Conservation (phyloP, 1,140 invertebrate genomes). For the Hyposmocoma kahamanoa region DNA sequence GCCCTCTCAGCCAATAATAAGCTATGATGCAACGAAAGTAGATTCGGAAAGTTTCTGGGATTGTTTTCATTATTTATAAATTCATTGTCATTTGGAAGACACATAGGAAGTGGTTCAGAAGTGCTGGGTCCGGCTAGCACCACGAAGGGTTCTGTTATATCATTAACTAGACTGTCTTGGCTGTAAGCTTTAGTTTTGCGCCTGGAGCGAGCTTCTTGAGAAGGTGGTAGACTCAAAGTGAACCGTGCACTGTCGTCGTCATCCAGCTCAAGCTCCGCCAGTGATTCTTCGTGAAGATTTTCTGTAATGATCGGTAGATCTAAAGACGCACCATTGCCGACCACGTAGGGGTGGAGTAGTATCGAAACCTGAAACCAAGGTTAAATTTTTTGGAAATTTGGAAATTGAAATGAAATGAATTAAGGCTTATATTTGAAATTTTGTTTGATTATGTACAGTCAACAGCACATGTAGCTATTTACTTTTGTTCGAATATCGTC, state of each 20-base stretch:
- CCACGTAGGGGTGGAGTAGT: slow-evolving; percentile 41
- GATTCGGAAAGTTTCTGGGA: slow-evolving; percentile 10
- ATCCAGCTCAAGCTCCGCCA: slow-evolving; percentile 22
- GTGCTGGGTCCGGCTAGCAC: slow-evolving; percentile 29
- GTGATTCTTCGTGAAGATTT: slow-evolving; percentile 34
- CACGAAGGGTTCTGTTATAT: slow-evolving; percentile 15
- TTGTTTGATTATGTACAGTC: no score
- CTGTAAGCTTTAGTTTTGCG: slow-evolving; percentile 37
- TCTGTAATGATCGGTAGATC: slow-evolving; percentile 45
- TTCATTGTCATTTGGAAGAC: slow-evolving; percentile 15
- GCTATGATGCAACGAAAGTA: slow-evolving; percentile 33
- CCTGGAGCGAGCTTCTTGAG: slow-evolving; percentile 10
- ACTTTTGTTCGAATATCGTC: no score
- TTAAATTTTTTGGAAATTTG: no score
- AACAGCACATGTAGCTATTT: no score
- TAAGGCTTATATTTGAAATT: no score
- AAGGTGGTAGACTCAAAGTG: slow-evolving; percentile 5
- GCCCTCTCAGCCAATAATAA: no score
- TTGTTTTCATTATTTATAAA: slow-evolving; percentile 20
- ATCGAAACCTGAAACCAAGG: slow-evolving; percentile 44
- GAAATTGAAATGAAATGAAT: no score
- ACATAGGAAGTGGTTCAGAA: slow-evolving; percentile 10
- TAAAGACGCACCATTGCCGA: slow-evolving; percentile 38
- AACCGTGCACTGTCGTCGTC: slow-evolving; percentile 13
- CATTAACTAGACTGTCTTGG: slow-evolving; percentile 35